Evolutionary conservation across 2,113 vertebrate species (phyloP).

Genomic region (Aptenodytes patagonicus): DNA sequence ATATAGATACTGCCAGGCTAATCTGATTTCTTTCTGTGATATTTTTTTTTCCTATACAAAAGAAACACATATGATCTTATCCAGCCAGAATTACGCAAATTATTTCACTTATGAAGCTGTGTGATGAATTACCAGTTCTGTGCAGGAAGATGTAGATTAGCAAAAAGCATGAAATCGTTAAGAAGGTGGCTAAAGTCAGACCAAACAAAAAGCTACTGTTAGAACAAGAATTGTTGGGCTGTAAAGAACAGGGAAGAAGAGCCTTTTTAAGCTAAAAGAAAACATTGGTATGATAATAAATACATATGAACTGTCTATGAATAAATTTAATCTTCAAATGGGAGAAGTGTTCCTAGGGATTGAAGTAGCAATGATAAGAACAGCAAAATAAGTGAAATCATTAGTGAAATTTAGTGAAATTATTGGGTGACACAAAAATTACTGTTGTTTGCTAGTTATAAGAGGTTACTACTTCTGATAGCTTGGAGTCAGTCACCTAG

Average conservation of each 20-base stretch:
- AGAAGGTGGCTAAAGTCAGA: not conserved
- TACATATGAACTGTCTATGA: not conserved
- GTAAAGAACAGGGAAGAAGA: not conserved
- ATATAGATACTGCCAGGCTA: not conserved
- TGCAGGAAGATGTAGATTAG: not conserved
- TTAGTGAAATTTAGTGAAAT: not conserved
- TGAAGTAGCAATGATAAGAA: not conserved
- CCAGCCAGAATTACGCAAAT: not conserved
- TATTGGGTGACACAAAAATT: not conserved
- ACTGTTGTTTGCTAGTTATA: not conserved
- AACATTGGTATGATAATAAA: not conserved
- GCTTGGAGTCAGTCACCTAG: not conserved
- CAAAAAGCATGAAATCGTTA: not conserved
- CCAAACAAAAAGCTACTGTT: not conserved
- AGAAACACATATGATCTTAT: not conserved
- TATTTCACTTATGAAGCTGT: not conserved
- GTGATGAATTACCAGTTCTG: not conserved
- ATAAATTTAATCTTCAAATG: not conserved
- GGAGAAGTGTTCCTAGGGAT: not conserved
- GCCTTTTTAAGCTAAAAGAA: not conserved
- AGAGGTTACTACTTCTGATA: not conserved
- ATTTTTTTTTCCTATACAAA: not conserved
- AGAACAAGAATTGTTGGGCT: not conserved
- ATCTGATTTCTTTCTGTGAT: not conserved
- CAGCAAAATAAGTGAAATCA: not conserved